Base-by-base conservation (phyloP, 2,888 invertebrate species). In the Philaethria dido region DNA sequence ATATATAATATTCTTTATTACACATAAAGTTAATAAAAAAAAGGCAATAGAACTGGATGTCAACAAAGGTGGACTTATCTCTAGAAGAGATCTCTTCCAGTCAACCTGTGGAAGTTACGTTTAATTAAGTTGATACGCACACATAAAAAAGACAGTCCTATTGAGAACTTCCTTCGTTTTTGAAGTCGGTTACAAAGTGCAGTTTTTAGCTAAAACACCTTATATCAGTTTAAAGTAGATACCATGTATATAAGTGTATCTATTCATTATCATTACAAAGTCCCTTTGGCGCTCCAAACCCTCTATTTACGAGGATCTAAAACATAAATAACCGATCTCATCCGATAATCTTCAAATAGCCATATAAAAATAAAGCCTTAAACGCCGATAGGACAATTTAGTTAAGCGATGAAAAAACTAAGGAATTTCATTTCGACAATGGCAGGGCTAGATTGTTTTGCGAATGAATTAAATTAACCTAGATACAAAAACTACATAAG, bases 311-410 rank as follows among this genome's bases (percentile, higher is more conserved):
- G 60, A 60, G 60, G 60, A 33, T 45, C 16, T 33, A 57, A 61
- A 66, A 63, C 63, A 61, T 61, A 63, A 66, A 52, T 62, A 63
- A 69, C 63, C 39, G 52, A 71, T 71, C 69, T 69, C 44, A 62
- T 69, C 64, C 64, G 71, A 66, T 71, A 71, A 71, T 71, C 66
- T 61, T 33, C 42, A 45, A 66, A 70, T 69, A 52, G 66, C 69
- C 66, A 69, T 71, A 68, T 70, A 69, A 69, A 70, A 70, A 68
- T 68, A 71, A 69, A 64, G 64, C 70, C 69, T 64, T 71, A 72
- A 73, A 71, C 50, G 69, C 42, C 55, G 73, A 74, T 74, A 70
- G 72, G 70, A 71, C 72, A 73, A 74, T 73, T 73, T 72, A 73
- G 73, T 72, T 70, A 71, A 73, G 65, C 69, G 66, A 59, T 57